Base-by-base conservation (phyloP, 2,113 vertebrate genomes). In the Cochlearius cochlearius region DNA sequence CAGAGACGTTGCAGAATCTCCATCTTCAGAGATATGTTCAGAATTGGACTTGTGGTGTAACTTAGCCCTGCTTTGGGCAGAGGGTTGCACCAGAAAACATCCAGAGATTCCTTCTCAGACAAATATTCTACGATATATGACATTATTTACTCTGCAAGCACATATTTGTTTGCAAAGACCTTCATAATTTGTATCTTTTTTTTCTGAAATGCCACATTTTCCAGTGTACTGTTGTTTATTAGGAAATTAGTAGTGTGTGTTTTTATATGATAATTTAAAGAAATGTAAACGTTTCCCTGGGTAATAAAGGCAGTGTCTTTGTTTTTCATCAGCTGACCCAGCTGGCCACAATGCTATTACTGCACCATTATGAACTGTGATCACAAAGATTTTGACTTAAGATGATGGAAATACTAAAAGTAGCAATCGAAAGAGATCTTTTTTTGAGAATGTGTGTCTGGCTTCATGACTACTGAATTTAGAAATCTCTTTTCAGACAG, bases 341-440 rank as follows among this genome's bases (percentile, higher is more conserved):
- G 45, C 12, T 34, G 71, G 23, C 53, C 50, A 6, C 14, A 53
- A 1, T 43, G 30, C 9, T 80, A 16, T 86, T 76, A 26, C 21
- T 72, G 29, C 36, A 18, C 29, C 64, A 25, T 23, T 68, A 25
- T 5, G 14, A 66, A 7, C 52, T 20, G 10, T 12, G 26, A 10
- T 49, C 34, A 50, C 45, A 49, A 41, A 50, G 20, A n/a, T 58
- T 58, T 66, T 67, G 38, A 13, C 26, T 56, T 19, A 17, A 39
- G 15, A 47, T 63, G 29, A 36, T 60, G 47, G n/a, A 72, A 86
- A 84, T 63, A 43, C 30, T 64, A 17, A 18, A 64, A 71, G 18
- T 8, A 52, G 23, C 29, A 53, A 47, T 29, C 0, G 4, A 38
- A 71, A 71, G 15, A 0, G 32, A 4, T 1, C 13, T 39, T 9